Evolutionary conservation across 2,888 invertebrate species (phyloP), one percentile per base, ranked within the genome.

Genomic region (Oithona nana): DNA sequence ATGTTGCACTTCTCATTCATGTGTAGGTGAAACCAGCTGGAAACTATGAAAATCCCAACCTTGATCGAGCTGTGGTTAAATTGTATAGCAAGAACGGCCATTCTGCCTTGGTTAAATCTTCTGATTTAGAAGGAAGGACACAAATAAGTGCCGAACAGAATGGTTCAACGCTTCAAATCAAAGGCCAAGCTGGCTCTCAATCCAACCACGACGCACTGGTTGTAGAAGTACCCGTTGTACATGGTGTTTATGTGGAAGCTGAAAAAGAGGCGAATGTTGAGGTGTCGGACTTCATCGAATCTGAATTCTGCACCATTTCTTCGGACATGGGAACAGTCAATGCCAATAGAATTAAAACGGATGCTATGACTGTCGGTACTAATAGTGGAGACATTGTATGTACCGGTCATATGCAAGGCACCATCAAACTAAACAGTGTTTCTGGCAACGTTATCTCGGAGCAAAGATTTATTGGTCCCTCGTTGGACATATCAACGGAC

Each of bases 401-500:
- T 28, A 28, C 48, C 4, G 59, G 59, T n/a, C 22, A 3, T 22
- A 59, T 59, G 24, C 59, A 59, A 49, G 59, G 59, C 16, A 59
- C 24, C n/a, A 29, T 59, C 20, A 59, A 59, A 24, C n/a, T 59
- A 13, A 50, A 22, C 13, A 49, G 49, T 6, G 50, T n/a, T 4
- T 50, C 50, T 39, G 62, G 62, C 16, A 48, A 31, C 48, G 55
- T 62, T 11, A 54, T 56, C 11, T 20, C 24, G 31, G 62, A 62
- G 13, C 56, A 62, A 13, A 20, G 62, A 28, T 57, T 62, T 22
- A 24, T 31, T n/a, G 62, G 62, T 1, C 61, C 62, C 24, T 22
- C 24, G 16, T 39, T 62, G 48, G 62, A 62, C 24, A 56, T 62
- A 24, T n/a, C 29, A 20, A 62, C 62, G 1, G 62, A 62, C 24